Conservation (phyloP, 2,113 vertebrate species). For the Salminus brasiliensis region DNA sequence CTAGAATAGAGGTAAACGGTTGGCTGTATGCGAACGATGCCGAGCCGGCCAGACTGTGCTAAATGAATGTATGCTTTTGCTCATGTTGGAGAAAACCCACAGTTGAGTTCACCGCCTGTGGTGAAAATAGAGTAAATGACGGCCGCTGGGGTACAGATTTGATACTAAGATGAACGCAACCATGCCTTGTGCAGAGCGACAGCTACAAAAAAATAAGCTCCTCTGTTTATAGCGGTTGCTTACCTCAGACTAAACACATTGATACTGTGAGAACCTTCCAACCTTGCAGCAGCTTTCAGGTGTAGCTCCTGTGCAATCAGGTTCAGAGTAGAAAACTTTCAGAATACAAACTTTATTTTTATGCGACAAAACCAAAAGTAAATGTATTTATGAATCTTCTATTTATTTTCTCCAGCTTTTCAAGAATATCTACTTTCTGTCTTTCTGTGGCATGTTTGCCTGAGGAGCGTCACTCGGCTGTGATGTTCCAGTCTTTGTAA, state of each 20-base stretch:
- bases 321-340: slow-evolving; percentile 40
- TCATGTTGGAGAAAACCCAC: background rate
- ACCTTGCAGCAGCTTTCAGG: slow-evolving; percentile 31
- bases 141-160: too few relatives aligned
- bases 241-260: slow-evolving; percentile 59
- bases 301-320: slow-evolving; percentile 59
- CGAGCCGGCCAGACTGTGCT: background rate
- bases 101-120: background rate
- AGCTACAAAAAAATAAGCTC: background rate
- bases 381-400: slow-evolving; percentile 38
- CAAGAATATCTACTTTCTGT: background rate
- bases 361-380: slow-evolving; percentile 48
- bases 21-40: background rate
- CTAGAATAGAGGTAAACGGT: background rate
- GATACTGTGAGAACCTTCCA: slow-evolving; percentile 49
- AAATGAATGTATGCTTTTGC: background rate
- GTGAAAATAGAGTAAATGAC: too few relatives aligned
- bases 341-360: slow-evolving; percentile 60
- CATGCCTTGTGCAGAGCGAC: background rate
- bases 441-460: slow-evolving; percentile 10
- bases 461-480: slow-evolving; percentile 23
- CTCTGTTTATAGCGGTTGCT: slow-evolving; percentile 39
- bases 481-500: slow-evolving; percentile 18
- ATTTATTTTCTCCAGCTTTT: slow-evolving; percentile 44
- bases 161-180: too few relatives aligned